A percentile compares a stretch with the other conserved stretches of the same genome.
Evolutionary conservation across 2,888 invertebrate species (phyloP).

Genomic region (Hetaerina titia): DNA sequence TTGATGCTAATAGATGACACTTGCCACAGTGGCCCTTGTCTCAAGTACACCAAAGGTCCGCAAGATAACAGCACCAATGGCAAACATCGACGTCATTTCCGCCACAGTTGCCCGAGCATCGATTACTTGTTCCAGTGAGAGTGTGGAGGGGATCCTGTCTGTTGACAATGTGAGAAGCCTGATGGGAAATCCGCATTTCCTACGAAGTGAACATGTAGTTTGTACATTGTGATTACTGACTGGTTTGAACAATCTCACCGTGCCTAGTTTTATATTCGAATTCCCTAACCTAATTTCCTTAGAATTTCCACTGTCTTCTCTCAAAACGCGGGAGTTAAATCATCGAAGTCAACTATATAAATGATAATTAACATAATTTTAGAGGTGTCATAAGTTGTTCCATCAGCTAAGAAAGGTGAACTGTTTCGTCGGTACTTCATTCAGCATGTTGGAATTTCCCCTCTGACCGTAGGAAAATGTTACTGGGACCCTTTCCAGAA

Average conservation of each 20-base stretch:
- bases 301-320: background rate
- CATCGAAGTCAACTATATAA: conserved; percentile 6
- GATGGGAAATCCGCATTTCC: conserved; percentile 55
- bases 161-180: conserved; percentile 55
- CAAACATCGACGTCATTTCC: conserved; percentile 57
- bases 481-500: background rate
- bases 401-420: background rate
- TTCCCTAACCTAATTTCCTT: background rate
- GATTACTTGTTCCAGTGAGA: conserved; percentile 60
- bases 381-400: background rate
- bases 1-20: background rate
- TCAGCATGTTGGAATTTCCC: background rate
- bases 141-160: conserved; percentile 50
- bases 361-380: conserved; percentile 37
- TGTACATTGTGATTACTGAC: background rate
- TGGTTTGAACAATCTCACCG: background rate
- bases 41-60: background rate
- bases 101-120: conserved; percentile 62
- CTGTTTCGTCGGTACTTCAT: background rate
- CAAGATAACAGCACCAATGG: conserved; percentile 46
- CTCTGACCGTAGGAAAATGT: background rate
- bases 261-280: background rate
- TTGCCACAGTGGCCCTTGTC: background rate
- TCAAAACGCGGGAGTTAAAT: conserved; percentile 20
- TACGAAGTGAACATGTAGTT: conserved; percentile 27